Conservation (phyloP, 2,888 invertebrate genomes). For the Rhyacophila evoluta region DNA sequence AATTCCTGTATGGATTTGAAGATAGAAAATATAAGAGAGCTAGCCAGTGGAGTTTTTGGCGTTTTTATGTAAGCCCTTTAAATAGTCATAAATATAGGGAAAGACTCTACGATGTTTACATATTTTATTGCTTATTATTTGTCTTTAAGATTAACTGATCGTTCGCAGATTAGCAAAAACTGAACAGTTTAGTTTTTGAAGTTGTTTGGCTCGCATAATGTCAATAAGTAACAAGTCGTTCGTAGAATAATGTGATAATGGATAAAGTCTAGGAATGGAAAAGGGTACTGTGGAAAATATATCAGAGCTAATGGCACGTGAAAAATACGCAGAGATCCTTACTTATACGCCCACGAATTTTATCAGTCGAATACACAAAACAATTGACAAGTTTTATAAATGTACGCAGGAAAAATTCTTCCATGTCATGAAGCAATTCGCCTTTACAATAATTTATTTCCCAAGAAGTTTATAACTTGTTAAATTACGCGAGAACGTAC, state of each 20-base stretch:
- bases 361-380: not conserved
- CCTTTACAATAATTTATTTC: slow-evolving; percentile 5
- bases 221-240: slow-evolving; percentile 13
- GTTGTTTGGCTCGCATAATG: not conserved
- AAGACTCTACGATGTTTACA: too few species aligned
- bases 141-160: too few species aligned
- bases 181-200: not conserved
- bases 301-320: slow-evolving; percentile 10
- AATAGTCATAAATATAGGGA: too few species aligned
- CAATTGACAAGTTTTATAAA: slow-evolving; percentile 24
- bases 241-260: slow-evolving; percentile 17
- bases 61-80: too few species aligned
- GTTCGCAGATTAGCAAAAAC: not conserved
- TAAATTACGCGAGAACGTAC: not conserved
- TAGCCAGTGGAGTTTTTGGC: too few species aligned
- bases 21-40: too few species aligned
- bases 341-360: slow-evolving; percentile 18
- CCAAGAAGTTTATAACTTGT: not conserved
- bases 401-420: not conserved
- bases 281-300: not conserved
- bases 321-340: slow-evolving; percentile 10
- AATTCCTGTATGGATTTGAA: too few species aligned
- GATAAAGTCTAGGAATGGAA: not conserved
- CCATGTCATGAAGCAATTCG: slow-evolving; percentile 8
- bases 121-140: too few species aligned